Conservation (phyloP, 2,113 vertebrate genomes). For the Trogon surrucura region DNA sequence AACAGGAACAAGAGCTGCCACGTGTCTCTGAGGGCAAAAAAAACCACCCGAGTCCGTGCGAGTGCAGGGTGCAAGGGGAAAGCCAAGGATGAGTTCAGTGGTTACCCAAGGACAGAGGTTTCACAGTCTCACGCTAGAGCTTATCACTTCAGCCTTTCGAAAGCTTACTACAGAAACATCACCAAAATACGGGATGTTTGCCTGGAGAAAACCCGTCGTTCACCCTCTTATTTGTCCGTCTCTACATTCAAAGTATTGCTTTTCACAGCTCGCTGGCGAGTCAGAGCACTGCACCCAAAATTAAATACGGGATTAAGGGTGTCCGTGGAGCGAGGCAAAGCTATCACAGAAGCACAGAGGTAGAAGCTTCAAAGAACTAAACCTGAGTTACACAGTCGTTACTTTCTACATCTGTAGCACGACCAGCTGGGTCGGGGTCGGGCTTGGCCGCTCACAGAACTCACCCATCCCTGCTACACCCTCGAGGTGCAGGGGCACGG, state of each 20-base stretch:
- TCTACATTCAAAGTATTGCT: not conserved
- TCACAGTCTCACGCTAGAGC: not conserved
- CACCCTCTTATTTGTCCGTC: not conserved
- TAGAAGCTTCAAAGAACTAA: constrained; percentile 41
- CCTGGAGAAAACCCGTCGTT: not conserved
- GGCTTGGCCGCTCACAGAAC: too few species aligned
- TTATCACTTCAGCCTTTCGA: not conserved
- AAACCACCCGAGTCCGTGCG: not conserved
- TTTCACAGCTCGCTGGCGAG: not conserved
- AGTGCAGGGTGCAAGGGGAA: fast-evolving
- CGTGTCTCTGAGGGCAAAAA: not conserved
- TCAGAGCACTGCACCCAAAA: not conserved
- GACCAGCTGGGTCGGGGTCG: not conserved
- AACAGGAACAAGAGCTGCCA: not conserved
- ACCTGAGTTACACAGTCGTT: constrained; percentile 35
- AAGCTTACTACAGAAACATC: not conserved
- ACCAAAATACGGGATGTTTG: not conserved
- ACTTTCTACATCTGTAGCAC: not conserved
- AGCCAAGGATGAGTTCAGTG: not conserved
- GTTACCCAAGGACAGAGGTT: not conserved
- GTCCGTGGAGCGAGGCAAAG: not conserved
- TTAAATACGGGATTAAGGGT: fast-evolving
- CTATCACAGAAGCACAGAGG: constrained; percentile 41
- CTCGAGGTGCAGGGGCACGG: too few species aligned
- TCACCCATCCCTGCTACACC: too few species aligned